Evolutionary conservation across 2,797 vertebrate genomes (phyloP), one percentile per base, ranked within the genome.

Genomic region (Synanceia verrucosa): DNA sequence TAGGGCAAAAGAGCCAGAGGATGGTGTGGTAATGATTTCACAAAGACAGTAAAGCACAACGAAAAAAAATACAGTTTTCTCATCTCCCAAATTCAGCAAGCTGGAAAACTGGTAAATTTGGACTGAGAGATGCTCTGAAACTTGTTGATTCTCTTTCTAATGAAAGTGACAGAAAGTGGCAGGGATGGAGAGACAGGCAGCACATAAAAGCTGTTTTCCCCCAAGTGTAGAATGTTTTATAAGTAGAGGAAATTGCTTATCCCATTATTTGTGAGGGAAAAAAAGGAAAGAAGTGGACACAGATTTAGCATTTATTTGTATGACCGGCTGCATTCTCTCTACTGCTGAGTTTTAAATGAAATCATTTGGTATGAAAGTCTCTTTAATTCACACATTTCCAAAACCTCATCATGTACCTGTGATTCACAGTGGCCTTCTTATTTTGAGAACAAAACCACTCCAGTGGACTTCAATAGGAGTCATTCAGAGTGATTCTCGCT

Each of bases 371-470:
- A 14, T 5, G 1, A 73, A 26, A 60, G 26, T 51, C 51, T 63
- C 41, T 73, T 71, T 76, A 66, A 78, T 79, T 77, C 58, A 65
- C 58, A 65, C 52, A 65, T 78, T 48, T 73, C 37, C 36, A 66
- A 70, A 81, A 82, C 33, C 47, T 80, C 67, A 74, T 86, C 44
- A 64, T 84, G 70, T 70, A 75, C 73, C 78, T 79, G 57, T 55
- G 70, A 85, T 69, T 86, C 71, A 77, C 58, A 73, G 72, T 31
- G 1, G 55, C 67, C 19, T 73, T 34, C 37, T 79, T 60, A 77
- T 79, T 70, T 74, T 51, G 46, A 82, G 73, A 82, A 80, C 69
- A 76, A 81, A 83, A 72, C 41, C 70, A 70, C 78, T 77, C 63
- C 41, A 51, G 60, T 65, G 64, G 58, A 43, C 68, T 69, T 78